Percentiles rank a stretch among this genome's conserved stretches.
phyloP scores from a whole-genome alignment of 2,113 vertebrate species.

The Anser cygnoides region DNA sequence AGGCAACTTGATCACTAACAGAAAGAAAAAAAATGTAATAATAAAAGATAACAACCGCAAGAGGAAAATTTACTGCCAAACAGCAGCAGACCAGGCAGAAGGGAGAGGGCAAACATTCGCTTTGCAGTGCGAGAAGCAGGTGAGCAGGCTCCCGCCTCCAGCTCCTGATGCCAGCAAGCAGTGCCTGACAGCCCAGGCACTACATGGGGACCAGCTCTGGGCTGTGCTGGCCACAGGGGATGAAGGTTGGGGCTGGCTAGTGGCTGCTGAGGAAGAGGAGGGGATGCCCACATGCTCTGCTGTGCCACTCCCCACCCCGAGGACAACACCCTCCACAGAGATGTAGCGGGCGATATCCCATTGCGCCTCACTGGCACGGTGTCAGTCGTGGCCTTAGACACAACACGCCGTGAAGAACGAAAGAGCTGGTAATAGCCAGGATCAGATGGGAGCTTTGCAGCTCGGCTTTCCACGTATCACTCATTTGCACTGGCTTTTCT shows the following conservation, averaged over 20 bases:
- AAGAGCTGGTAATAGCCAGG: neutral
- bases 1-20: slow-evolving; percentile 17
- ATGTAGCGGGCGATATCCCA: rapidly evolving
- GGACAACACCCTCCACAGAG: neutral
- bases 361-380: rapidly evolving
- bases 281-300: neutral
- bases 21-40: slow-evolving; percentile 10
- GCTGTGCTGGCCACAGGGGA: neutral
- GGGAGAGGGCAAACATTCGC: neutral
- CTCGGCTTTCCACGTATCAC: neutral
- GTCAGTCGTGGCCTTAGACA: neutral
- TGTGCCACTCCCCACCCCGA: neutral
- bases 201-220: neutral
- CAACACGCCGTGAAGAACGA: neutral
- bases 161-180: neutral
- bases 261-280: neutral
- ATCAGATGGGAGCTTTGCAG: slow-evolving; percentile 13
- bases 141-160: neutral
- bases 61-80: neutral
- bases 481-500: slow-evolving; percentile 14
- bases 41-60: neutral
- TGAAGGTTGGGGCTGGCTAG: neutral
- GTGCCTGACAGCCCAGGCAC: neutral
- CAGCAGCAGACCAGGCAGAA: neutral
- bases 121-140: neutral